Base-by-base conservation (phyloP, 2,888 invertebrate genomes). In the Melieria omissa region DNA sequence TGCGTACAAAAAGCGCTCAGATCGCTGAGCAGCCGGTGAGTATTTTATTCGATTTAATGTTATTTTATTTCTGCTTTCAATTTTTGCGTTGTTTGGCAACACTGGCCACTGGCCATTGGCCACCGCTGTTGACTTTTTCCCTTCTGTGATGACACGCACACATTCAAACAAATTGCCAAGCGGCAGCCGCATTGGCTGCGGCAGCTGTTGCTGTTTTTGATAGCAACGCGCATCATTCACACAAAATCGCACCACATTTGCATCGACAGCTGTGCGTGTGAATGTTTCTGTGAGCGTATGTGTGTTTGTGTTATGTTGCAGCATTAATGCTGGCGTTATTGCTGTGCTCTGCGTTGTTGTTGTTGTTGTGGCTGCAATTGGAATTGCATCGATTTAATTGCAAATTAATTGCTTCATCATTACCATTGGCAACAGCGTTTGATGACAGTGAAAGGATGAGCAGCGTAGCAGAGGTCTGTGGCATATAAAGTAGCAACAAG, bases 171-270 rank as follows among this genome's bases (percentile, higher is more conserved):
- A 29, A 67, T 8, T 52, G 44, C 14, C 41, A 29, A 47, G 9
- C 16, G 47, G 1, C 41, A 49, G 47, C 47, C 61, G 52, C 60
- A 67, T 67, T 49, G 4, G 12, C 46, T 45, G 5, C n/a, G 5
- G 10, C 7, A 45, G 44, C 60, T 49, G 8, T 60, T 60, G 52
- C 60, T 49, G 58, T 67, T 67, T 60, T 60, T 60, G 67, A 67
- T 67, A 67, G 60, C 60, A 60, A 67, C 67, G 67, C 67, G 60
- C 67, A 67, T 29, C 29, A 67, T 67, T 65, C 52, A 54, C 54
- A 10, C 57, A 57, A 16, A 57, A 14, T 41, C 12, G 7, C 57
- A 41, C 5, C 41, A 29, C 4, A 6, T 16, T 55, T 8, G 29
- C 10, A 14, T 57, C 4, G 4, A 10, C 14, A 10, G 10, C 7